Conservation (phyloP, 1,140 invertebrate genomes). For the Grapholita molesta region DNA sequence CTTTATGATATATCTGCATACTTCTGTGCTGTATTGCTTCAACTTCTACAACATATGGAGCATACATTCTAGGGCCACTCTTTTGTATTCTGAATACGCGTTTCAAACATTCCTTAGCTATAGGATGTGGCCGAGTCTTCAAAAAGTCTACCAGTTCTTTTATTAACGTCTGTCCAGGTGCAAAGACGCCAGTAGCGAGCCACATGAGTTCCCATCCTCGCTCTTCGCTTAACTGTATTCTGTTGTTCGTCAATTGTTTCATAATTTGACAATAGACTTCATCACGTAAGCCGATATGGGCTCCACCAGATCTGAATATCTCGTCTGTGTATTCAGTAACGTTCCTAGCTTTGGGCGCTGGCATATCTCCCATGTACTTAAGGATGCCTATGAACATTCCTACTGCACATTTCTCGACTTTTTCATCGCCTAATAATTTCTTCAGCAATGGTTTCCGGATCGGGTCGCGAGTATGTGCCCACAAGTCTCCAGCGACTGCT, state of each 20-base stretch:
- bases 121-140: slow-evolving; percentile 86
- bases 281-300: slow-evolving; percentile 89
- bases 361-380: slow-evolving; percentile 98
- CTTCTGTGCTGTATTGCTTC: slow-evolving; percentile 97
- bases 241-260: slow-evolving; percentile 95
- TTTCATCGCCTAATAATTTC: slow-evolving; percentile 87
- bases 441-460: slow-evolving; percentile 92
- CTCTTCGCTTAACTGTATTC: slow-evolving; percentile 89
- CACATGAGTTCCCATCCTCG: slow-evolving; percentile 96
- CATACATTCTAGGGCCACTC: slow-evolving; percentile 90
- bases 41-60: slow-evolving; percentile 95
- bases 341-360: slow-evolving; percentile 84
- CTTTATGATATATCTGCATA: slow-evolving; percentile 96
- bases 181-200: slow-evolving; percentile 92
- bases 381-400: slow-evolving; percentile 88
- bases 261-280: slow-evolving; percentile 97
- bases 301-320: slow-evolving; percentile 90
- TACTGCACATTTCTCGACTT: slow-evolving; percentile 86
- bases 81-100: slow-evolving; percentile 89
- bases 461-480: slow-evolving; percentile 91
- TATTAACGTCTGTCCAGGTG: slow-evolving; percentile 81
- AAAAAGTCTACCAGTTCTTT: slow-evolving; percentile 86
- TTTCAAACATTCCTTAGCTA: slow-evolving; percentile 90
- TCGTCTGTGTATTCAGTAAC: slow-evolving; percentile 91
- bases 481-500: slow-evolving; percentile 83